Evolutionary conservation across 64 coral and sea anemone species (phyloP), one percentile per base, ranked within the genome.

Genomic region (Orbicella faveolata): DNA sequence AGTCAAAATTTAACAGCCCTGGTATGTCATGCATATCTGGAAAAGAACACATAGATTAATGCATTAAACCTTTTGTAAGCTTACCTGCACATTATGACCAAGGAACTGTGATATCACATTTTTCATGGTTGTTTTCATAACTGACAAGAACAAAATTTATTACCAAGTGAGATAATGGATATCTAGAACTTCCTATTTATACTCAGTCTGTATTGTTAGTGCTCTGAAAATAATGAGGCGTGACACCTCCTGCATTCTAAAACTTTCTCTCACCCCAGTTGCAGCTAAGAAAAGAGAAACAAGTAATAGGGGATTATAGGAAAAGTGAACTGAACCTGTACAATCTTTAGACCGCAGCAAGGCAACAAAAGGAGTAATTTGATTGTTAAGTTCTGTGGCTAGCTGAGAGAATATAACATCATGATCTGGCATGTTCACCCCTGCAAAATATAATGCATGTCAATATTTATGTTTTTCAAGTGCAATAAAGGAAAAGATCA

Each of bases 391-490:
- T 23, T 96, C 88, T 36, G 51, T 96, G 74, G 91, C 83, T 16
- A 96, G 78, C 73, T 96, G 91, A 64, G 77, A 89, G 82, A 96
- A 96, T 63, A 96, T 90, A 34, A 93, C 86, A 89, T 96, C 88
- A 83, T 96, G 94, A 76, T 96, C 94, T 77, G 94, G 94, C 94
- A 96, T 96, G 83, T 96, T 96, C 18, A 96, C 94, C 52, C 94
- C 94, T 96, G n/a, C 16, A 88, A 76, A 77, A 59, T 76, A 26
- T 0, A 64, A 48, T 4, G 4, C 44, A 48, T 48, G 44, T 4
- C 10, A 75, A 16, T 63, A 34, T 23, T 7, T 36, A 35, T 2
- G 4, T 48, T 48, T 48, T 48, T 6, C 44, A 48, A 48, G 44
- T 48, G 44, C 44, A 48, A 30, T 30, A 30, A 30, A 48, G 44